These are phyloP conservation scores for Papilio elwesi DNA, from an alignment of 2,888 invertebrate species.

Conservation along the genomic window DNA sequence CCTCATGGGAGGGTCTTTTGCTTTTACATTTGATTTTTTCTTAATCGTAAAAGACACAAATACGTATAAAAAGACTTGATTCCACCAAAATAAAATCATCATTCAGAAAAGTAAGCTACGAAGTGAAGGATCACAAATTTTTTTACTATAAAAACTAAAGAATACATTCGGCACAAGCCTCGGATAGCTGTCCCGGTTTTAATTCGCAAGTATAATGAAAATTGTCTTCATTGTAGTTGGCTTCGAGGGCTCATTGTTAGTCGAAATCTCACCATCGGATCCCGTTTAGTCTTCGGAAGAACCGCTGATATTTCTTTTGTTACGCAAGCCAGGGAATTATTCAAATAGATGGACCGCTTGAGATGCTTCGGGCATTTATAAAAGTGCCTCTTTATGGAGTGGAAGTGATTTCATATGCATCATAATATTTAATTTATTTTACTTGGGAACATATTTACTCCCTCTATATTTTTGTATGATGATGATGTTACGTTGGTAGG, in stretches of 20 bases:
- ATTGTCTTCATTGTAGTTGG: constrained; percentile 30
- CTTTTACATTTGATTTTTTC: not conserved
- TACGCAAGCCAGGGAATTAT: constrained; percentile 38
- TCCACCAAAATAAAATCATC: too few species aligned
- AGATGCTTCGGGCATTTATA: constrained; percentile 31
- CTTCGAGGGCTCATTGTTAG: constrained; percentile 32
- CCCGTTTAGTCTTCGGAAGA: constrained; percentile 23
- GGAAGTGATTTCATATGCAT: constrained; percentile 38
- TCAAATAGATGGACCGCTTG: constrained; percentile 41
- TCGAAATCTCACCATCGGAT: constrained; percentile 27
- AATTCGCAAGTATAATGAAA: constrained; percentile 32
- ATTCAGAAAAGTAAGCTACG: not conserved
- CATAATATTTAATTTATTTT: constrained; percentile 5
- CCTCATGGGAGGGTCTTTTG: too few species aligned
- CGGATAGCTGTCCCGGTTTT: constrained; percentile 27
- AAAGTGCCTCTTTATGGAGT: constrained; percentile 36
- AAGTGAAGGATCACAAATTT: constrained; percentile 20
- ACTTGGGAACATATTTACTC: not conserved
- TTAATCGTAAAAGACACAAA: too few species aligned
- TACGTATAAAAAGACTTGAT: too few species aligned
- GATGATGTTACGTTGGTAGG: too few species aligned
- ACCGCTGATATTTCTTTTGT: constrained; percentile 39
- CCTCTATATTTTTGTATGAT: too few species aligned
- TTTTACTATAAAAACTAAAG: not conserved
- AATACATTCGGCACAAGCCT: constrained; percentile 19